Conservation (phyloP, 2,113 vertebrate species). For the Cephalopholis sonnerati region DNA sequence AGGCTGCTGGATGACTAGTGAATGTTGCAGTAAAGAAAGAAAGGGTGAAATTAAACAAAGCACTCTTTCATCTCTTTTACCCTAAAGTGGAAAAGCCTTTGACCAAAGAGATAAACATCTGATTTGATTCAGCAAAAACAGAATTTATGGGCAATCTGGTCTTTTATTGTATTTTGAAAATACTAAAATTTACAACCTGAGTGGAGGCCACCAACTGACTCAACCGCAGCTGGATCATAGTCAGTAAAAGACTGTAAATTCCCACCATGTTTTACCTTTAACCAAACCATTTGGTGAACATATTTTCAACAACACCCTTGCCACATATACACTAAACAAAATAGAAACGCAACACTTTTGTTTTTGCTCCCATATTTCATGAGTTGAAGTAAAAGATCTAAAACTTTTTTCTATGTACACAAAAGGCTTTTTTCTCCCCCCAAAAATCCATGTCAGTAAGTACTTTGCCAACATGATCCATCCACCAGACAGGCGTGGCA, state of each 20-base stretch:
- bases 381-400: too few relatives aligned
- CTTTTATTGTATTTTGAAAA: slow-evolving; percentile 30
- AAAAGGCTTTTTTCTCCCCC: too few relatives aligned
- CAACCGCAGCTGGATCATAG: not conserved
- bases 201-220: slow-evolving; percentile 5
- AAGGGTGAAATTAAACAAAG: not conserved
- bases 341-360: too few relatives aligned
- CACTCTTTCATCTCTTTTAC: not conserved
- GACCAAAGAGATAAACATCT: slow-evolving; percentile 19
- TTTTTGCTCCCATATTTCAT: too few relatives aligned
- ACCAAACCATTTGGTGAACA: not conserved
- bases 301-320: not conserved
- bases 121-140: not conserved
- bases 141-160: slow-evolving; percentile 10
- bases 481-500: too few relatives aligned
- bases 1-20: not conserved
- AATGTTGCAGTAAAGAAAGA: not conserved
- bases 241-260: not conserved
- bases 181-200: not conserved
- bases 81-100: not conserved
- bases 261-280: not conserved
- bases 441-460: too few relatives aligned
- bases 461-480: too few relatives aligned
- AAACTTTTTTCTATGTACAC: too few relatives aligned
- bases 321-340: too few relatives aligned